These are phyloP conservation scores for Orchesellides sinensis DNA, from an alignment of 2,888 invertebrate genomes.

Conservation along the genomic window DNA sequence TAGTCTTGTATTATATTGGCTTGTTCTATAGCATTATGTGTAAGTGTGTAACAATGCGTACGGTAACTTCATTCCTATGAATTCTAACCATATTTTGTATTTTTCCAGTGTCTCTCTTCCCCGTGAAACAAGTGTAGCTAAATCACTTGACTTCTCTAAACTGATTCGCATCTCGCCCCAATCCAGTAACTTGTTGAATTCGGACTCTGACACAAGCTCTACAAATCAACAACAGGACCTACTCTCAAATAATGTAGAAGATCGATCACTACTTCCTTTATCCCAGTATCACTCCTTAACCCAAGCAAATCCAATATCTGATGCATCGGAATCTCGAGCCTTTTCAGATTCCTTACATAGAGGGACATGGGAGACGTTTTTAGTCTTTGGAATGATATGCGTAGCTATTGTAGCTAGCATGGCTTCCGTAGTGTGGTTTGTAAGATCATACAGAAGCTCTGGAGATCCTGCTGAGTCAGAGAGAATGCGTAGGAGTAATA, in stretches of 20 bases:
- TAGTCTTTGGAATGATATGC: conserved; percentile 74
- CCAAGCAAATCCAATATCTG: conserved; percentile 42
- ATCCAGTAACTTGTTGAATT: conserved; percentile 68
- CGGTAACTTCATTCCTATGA: neutral
- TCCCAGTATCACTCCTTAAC: conserved; percentile 52
- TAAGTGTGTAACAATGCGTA: neutral
- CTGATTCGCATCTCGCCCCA: conserved; percentile 71
- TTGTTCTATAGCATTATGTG: no score
- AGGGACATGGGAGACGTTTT: conserved; percentile 71
- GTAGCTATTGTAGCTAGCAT: conserved; percentile 72
- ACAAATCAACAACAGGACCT: conserved; percentile 32
- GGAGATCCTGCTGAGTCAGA: conserved; percentile 21
- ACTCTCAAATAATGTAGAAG: conserved; percentile 37
- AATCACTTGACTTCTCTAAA: conserved; percentile 72
- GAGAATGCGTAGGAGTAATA: conserved; percentile 34
- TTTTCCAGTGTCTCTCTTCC: conserved; percentile 72
- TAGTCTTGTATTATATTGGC: no score
- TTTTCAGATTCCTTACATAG: conserved; percentile 57
- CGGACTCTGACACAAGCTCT: conserved; percentile 6
- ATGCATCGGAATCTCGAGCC: conserved; percentile 41
- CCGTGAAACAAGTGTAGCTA: conserved; percentile 73
- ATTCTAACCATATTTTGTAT: neutral
- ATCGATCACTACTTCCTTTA: conserved; percentile 27
- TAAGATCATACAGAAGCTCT: conserved; percentile 65
- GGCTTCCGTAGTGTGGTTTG: conserved; percentile 73